phyloP scores from a whole-genome alignment of 2,888 invertebrate species.

The Melanostoma scalare region DNA sequence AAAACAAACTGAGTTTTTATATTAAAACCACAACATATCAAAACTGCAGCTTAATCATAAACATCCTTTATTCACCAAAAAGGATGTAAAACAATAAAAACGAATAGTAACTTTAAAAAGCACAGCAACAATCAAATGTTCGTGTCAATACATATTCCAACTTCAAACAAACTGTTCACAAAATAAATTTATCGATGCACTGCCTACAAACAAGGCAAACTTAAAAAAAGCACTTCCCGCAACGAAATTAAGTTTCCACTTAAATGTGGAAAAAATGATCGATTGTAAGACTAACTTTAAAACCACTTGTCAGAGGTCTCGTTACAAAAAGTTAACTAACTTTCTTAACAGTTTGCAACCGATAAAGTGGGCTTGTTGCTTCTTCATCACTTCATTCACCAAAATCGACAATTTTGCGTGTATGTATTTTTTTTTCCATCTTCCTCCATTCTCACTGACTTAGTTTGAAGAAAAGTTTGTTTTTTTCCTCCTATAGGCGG shows the following conservation, averaged over 20 bases:
- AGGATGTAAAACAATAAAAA: no score
- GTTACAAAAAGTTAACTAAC: conserved; percentile 39
- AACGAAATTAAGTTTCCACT: conserved; percentile 2
- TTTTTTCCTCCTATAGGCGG: conserved; percentile 22
- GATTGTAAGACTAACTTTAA: conserved; percentile 30
- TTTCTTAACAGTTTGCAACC: conserved; percentile 41
- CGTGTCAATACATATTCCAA: no score
- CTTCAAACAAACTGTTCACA: no score
- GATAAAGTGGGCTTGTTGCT: conserved; percentile 46
- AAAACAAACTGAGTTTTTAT: no score
- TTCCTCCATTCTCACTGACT: conserved; percentile 23
- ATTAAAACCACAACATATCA: no score
- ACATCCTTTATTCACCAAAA: no score
- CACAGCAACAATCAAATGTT: no score
- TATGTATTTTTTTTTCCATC: conserved; percentile 6
- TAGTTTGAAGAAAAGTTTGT: conserved; percentile 40
- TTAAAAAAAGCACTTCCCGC: no score
- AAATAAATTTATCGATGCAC: no score
- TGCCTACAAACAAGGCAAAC: no score
- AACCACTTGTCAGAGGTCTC: conserved; percentile 62
- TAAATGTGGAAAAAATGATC: background rate
- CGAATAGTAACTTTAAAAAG: no score
- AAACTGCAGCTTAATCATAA: no score
- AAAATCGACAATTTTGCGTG: conserved; percentile 56
- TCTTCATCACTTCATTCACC: conserved; percentile 63